Percentiles rank a stretch among this genome's conserved stretches.
phyloP scores from a whole-genome alignment of 92 coral and sea anemone genomes.

The Actinernus sp. region DNA sequence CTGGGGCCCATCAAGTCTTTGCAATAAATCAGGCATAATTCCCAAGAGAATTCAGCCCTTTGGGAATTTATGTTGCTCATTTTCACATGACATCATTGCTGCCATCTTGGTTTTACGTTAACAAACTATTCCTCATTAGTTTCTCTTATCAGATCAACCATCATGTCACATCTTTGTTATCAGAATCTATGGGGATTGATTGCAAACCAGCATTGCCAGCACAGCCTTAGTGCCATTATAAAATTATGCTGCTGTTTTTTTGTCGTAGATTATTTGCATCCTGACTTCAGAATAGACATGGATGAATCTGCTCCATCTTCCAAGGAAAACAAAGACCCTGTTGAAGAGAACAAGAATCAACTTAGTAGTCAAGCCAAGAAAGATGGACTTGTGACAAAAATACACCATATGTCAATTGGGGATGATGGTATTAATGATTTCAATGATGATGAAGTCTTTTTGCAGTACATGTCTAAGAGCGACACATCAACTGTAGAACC shows the following conservation, averaged over 20 bases:
- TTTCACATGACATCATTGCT: no score
- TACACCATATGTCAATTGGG: neutral
- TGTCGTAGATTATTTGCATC: slow-evolving; percentile 50
- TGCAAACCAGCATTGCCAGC: no score
- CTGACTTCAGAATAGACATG: slow-evolving; percentile 33
- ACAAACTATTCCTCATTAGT: no score
- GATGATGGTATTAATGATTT: slow-evolving; percentile 29
- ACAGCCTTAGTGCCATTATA: no score
- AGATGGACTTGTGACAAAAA: neutral
- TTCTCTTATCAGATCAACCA: no score
- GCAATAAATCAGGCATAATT: no score
- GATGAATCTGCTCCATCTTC: slow-evolving; percentile 47
- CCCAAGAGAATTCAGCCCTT: no score
- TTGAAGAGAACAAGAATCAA: neutral
- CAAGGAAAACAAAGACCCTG: slow-evolving; percentile 67
- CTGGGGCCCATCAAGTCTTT: no score
- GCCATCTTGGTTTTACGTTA: no score
- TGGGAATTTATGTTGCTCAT: no score
- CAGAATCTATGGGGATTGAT: no score
- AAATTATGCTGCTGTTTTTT: neutral
- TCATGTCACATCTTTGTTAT: no score
- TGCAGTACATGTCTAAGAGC: slow-evolving; percentile 44
- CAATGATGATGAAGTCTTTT: slow-evolving; percentile 67
- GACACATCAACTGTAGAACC: neutral
- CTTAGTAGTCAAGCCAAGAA: neutral